A percentile compares a stretch with the other conserved stretches of the same genome.
These are phyloP conservation scores for Drosophila auraria DNA, from an alignment of 1,140 invertebrate species.

Conservation along the genomic window DNA sequence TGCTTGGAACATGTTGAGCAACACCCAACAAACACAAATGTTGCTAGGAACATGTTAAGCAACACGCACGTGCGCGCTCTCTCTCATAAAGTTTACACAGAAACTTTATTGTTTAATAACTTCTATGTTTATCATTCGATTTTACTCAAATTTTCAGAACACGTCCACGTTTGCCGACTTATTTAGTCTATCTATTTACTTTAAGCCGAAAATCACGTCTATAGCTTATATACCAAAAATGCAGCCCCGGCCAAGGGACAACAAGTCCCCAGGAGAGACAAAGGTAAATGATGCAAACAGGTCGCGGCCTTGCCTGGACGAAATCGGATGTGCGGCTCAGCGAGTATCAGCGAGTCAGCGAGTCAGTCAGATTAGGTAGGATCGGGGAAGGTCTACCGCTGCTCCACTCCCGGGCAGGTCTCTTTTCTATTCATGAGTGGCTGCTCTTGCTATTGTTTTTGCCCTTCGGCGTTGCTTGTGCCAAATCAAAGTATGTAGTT, in stretches of 20 bases:
- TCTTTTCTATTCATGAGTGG: slow-evolving; percentile 45
- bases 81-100: too few relatives aligned
- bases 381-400: not conserved
- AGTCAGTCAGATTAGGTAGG: slow-evolving; percentile 42
- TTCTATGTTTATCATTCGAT: too few relatives aligned
- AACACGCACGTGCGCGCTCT: too few relatives aligned
- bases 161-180: not conserved
- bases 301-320: slow-evolving; percentile 37
- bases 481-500: slow-evolving; percentile 53
- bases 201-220: too few relatives aligned
- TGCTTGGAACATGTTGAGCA: too few relatives aligned
- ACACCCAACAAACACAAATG: too few relatives aligned
- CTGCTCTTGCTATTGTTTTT: slow-evolving; percentile 8
- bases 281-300: slow-evolving; percentile 38
- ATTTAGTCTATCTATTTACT: too few relatives aligned
- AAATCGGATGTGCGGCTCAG: slow-evolving; percentile 73
- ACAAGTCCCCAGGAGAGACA: slow-evolving; percentile 17
- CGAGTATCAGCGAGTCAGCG: slow-evolving; percentile 37
- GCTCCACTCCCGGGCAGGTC: slow-evolving; percentile 30
- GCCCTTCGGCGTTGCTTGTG: slow-evolving; percentile 22
- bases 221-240: slow-evolving; percentile 21
- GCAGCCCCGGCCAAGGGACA: slow-evolving; percentile 40
- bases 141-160: too few relatives aligned
- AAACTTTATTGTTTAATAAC: too few relatives aligned
- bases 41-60: too few relatives aligned